Evolutionary conservation across 2,113 vertebrate species (phyloP).

Genomic region (Cyanoderma ruficeps): DNA sequence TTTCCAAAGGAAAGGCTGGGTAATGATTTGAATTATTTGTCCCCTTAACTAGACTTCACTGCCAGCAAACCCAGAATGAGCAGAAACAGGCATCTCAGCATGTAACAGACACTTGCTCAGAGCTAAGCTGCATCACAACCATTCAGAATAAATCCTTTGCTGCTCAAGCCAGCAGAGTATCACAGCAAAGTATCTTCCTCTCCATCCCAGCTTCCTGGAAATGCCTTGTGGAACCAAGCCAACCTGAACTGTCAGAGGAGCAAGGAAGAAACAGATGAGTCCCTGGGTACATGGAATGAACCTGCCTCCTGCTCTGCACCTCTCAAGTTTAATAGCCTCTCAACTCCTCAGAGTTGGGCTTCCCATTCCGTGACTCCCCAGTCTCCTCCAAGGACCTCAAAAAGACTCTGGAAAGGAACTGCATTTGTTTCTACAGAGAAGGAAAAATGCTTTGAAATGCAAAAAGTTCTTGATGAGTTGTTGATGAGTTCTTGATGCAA

Average conservation of each 20-base stretch:
- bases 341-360: not conserved
- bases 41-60: not conserved
- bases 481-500: not conserved
- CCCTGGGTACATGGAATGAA: not conserved
- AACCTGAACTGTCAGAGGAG: not conserved
- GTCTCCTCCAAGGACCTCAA: not conserved
- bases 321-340: not conserved
- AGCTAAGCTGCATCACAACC: not conserved
- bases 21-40: not conserved
- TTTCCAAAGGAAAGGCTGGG: not conserved
- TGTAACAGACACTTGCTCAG: not conserved
- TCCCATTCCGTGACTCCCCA: not conserved
- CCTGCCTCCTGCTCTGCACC: not conserved
- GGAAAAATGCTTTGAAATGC: not conserved
- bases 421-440: not conserved
- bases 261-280: not conserved
- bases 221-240: not conserved
- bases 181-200: not conserved
- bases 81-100: not conserved
- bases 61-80: not conserved
- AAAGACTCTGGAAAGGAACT: not conserved
- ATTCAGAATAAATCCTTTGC: not conserved
- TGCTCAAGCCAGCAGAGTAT: not conserved
- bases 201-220: not conserved
- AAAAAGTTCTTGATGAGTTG: too few relatives aligned